Percentiles rank a stretch among this genome's conserved stretches.
phyloP scores from a whole-genome alignment of 2,797 vertebrate genomes.

The Telmatherina bonti region DNA sequence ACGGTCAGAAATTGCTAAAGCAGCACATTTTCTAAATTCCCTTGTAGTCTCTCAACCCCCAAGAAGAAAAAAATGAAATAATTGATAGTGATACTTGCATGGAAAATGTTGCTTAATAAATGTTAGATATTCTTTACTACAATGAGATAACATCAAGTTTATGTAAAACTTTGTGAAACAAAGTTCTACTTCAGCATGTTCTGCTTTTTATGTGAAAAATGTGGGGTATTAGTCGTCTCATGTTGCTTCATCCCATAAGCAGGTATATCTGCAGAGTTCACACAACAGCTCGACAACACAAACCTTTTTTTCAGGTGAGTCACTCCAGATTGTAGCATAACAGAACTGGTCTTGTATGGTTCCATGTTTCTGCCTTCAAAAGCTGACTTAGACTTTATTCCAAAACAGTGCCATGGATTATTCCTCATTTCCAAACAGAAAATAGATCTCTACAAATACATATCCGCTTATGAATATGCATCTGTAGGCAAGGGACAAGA shows the following conservation, averaged over 20 bases:
- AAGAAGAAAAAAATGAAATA: too few species aligned
- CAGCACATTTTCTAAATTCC: too few species aligned
- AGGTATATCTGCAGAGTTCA: too few species aligned
- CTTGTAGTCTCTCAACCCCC: too few species aligned
- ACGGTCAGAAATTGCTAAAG: too few species aligned
- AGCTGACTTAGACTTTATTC: background rate
- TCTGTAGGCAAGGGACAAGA: background rate
- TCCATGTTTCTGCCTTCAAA: background rate
- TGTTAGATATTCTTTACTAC: too few species aligned
- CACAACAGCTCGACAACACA: background rate
- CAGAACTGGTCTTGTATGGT: background rate
- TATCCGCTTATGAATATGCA: background rate
- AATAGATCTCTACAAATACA: background rate
- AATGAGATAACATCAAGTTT: background rate
- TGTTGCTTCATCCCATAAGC: background rate
- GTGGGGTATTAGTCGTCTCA: background rate
- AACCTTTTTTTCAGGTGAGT: background rate
- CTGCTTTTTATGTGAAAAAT: background rate
- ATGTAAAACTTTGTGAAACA: background rate
- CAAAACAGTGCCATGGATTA: background rate
- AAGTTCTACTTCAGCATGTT: background rate
- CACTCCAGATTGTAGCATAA: background rate
- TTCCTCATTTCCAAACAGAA: background rate
- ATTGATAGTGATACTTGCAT: too few species aligned
- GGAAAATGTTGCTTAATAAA: too few species aligned